Evolutionary conservation across 2,888 invertebrate species (phyloP).

Genomic region (Meghimatium bilineatum): DNA sequence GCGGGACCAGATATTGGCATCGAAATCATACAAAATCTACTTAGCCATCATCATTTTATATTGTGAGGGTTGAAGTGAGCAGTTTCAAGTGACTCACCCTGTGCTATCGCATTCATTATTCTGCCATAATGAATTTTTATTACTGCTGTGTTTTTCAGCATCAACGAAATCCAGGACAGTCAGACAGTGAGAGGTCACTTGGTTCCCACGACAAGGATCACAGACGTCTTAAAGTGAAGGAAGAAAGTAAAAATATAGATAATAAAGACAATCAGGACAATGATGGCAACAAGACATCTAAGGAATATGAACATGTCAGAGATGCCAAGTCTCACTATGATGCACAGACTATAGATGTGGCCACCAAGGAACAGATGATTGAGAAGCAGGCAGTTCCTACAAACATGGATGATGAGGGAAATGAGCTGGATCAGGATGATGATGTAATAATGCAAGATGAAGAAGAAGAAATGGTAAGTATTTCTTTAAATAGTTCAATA

Average conservation of each 20-base stretch:
- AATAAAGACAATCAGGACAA: slow-evolving; percentile 27
- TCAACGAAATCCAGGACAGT: slow-evolving; percentile 68
- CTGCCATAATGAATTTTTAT: background rate
- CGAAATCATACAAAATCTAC: too few species aligned
- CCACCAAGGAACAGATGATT: slow-evolving; percentile 85
- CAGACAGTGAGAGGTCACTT: slow-evolving; percentile 67
- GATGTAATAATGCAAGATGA: slow-evolving; percentile 66
- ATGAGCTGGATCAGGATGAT: slow-evolving; percentile 81
- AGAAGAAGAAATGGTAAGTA: slow-evolving; percentile 58
- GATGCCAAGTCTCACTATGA: slow-evolving; percentile 84
- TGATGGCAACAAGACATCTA: slow-evolving; percentile 71
- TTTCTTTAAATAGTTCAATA: background rate
- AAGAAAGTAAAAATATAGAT: slow-evolving; percentile 42
- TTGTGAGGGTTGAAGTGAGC: too few species aligned
- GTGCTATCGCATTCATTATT: too few species aligned
- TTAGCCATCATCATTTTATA: too few species aligned
- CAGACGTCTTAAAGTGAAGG: slow-evolving; percentile 69
- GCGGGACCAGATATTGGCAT: too few species aligned
- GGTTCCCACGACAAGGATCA: slow-evolving; percentile 74
- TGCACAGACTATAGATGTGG: slow-evolving; percentile 81
- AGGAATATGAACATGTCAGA: slow-evolving; percentile 90
- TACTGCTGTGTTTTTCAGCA: slow-evolving; percentile 47
- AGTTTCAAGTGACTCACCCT: too few species aligned
- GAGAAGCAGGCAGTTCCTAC: slow-evolving; percentile 80
- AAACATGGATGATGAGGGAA: slow-evolving; percentile 81